phyloP scores from a whole-genome alignment of 1,140 invertebrate genomes.

The Notospermus geniculatus region DNA sequence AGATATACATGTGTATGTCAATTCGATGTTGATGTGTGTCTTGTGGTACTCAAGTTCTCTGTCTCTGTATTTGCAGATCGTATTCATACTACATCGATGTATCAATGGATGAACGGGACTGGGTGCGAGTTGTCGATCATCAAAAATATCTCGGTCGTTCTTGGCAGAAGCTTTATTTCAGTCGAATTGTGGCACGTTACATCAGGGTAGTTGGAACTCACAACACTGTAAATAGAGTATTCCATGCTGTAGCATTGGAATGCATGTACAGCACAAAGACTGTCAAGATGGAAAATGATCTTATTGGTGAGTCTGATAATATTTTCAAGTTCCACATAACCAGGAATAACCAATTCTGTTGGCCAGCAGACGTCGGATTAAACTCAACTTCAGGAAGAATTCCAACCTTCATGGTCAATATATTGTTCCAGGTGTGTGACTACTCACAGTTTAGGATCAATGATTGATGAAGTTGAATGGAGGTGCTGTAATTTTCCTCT shows the following conservation, averaged over 20 bases:
- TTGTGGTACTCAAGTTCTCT: no score
- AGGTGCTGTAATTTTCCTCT: no score
- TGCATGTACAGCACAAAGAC: constrained; percentile 77
- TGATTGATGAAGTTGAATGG: no score
- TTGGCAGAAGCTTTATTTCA: constrained; percentile 95
- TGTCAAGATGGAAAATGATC: constrained; percentile 72
- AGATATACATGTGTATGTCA: no score
- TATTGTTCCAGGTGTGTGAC: no score
- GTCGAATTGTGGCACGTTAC: constrained; percentile 74
- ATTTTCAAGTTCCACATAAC: no score
- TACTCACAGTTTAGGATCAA: no score
- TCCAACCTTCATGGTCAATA: no score
- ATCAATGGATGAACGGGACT: constrained; percentile 93
- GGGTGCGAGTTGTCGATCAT: constrained; percentile 90
- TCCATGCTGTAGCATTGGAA: constrained; percentile 90
- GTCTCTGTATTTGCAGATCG: constrained; percentile 58
- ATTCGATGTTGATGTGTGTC: no score
- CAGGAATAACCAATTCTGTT: no score
- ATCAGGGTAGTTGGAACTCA: constrained; percentile 82
- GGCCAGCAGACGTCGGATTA: no score
- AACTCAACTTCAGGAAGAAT: no score
- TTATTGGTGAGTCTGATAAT: constrained; percentile 54
- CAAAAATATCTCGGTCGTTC: constrained; percentile 88
- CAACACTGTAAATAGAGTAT: constrained; percentile 94
- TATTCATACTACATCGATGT: constrained; percentile 97